Percentiles rank a stretch among this genome's conserved stretches.
Conservation (phyloP, 2,888 invertebrate species). For the Rhagonycha fulva region DNA sequence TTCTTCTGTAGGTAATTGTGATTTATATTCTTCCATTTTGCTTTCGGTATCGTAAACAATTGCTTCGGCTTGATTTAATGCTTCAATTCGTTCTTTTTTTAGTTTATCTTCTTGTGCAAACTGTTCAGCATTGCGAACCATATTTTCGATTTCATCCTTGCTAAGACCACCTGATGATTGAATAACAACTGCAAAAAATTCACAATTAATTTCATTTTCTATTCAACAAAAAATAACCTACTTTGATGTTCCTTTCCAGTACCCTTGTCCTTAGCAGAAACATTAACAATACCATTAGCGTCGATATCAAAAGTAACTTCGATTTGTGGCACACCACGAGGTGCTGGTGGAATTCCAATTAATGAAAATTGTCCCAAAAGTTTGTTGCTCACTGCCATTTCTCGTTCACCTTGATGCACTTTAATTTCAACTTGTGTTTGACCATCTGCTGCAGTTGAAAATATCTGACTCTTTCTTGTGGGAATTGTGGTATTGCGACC, state of each 20-base stretch:
- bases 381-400: constrained; percentile 98
- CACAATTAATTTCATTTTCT: not conserved
- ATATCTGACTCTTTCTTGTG: constrained; percentile 98
- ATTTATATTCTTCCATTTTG: constrained; percentile 98
- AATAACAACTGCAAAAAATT: constrained; percentile 80
- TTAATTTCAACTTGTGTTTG: constrained; percentile 99
- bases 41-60: constrained; percentile 97
- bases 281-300: constrained; percentile 99
- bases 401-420: constrained; percentile 97
- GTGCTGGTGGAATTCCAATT: constrained; percentile 94
- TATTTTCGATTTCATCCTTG: constrained; percentile 97
- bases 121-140: constrained; percentile 97
- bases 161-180: constrained; percentile 98
- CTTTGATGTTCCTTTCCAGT: constrained; percentile 99
- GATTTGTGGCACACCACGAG: constrained; percentile 93
- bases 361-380: constrained; percentile 90
- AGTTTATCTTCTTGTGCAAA: constrained; percentile 92
- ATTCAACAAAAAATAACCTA: constrained; percentile 55
- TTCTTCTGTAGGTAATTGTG: constrained; percentile 94
- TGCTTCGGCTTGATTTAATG: constrained; percentile 94
- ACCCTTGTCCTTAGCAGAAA: constrained; percentile 97
- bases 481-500: constrained; percentile 98
- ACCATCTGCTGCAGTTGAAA: constrained; percentile 98
- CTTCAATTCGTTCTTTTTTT: constrained; percentile 91
- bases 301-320: constrained; percentile 99